Evolutionary conservation across 1,140 invertebrate species (phyloP).

Genomic region (Brachionus plicatilis): DNA sequence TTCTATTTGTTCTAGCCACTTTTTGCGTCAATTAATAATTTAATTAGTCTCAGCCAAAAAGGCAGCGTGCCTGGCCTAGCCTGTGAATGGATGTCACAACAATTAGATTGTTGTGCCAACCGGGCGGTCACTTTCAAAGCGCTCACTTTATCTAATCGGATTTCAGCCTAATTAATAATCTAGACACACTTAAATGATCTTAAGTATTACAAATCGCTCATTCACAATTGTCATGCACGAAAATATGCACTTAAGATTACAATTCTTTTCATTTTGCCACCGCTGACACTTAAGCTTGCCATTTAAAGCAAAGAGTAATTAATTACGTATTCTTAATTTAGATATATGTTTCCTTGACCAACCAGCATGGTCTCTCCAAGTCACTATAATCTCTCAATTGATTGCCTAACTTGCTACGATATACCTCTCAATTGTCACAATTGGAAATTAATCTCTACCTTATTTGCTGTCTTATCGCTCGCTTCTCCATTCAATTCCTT

Average conservation of each 20-base stretch:
- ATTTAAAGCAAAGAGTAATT: constrained; percentile 14
- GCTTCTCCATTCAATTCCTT: neutral
- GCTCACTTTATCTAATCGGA: constrained; percentile 21
- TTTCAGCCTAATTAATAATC: neutral
- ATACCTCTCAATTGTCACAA: neutral
- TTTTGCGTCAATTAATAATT: constrained; percentile 35
- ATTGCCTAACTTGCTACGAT: neutral
- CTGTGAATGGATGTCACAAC: neutral
- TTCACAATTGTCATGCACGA: constrained; percentile 9
- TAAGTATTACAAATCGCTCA: neutral
- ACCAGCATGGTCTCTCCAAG: neutral
- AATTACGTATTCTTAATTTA: neutral
- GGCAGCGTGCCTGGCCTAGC: neutral
- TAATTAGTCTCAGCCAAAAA: neutral
- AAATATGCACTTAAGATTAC: constrained; percentile 7
- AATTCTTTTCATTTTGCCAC: neutral
- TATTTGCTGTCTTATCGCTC: neutral
- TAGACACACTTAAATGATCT: constrained; percentile 20
- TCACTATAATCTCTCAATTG: neutral
- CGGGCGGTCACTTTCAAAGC: neutral
- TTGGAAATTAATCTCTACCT: neutral
- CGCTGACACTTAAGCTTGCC: neutral
- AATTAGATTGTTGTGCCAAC: neutral
- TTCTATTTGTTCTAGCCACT: neutral
- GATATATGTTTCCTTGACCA: neutral